Evolutionary conservation across 1,140 invertebrate species (phyloP), one percentile per base, ranked within the genome.

Genomic region (Ips nitidus): DNA sequence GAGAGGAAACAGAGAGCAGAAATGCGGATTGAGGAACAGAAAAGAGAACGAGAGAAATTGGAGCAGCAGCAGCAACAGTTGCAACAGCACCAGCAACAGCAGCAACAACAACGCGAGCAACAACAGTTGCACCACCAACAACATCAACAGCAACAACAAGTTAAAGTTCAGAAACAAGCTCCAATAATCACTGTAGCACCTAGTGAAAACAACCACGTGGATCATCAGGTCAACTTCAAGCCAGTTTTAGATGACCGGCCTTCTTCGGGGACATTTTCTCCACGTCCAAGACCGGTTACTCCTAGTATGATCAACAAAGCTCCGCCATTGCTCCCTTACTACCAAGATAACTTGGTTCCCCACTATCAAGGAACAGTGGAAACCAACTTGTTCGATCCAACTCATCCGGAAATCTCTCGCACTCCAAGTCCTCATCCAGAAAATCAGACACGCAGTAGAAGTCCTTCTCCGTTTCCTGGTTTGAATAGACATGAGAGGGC

Each of bases 301-400:
- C 87, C 87, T 2, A 86, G 85, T 78, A 77, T 85, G 78, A 88
- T 86, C 64, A 87, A 87, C 78, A 88, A 88, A 82, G 85, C 86
- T 58, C 85, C 87, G 1, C 86, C 87, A 7, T 82, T 87, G 62
- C 82, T 89, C 66, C 88, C 88, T 36, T 85, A 84, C 76, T 89
- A 89, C 76, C 87, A 89, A 77, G 85, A 86, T 78, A 88, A 87
- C 79, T 82, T 89, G 70, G 83, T 85, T 50, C 82, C 85, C 53
- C 83, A 87, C 36, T 85, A 86, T 74, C 84, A 84, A 72, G 64
- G 78, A 50, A 83, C 87, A 3, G 76, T 84, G 0, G 83, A 86
- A 76, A 82, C 81, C 39, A 82, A 85, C 56, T 74, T 83, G 45
- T 87, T 85, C 70, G 82, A 88, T 71, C 85, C 85, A 37, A 81